Base-by-base conservation (phyloP, 2,113 vertebrate species). In the Perognathus longimembris region DNA sequence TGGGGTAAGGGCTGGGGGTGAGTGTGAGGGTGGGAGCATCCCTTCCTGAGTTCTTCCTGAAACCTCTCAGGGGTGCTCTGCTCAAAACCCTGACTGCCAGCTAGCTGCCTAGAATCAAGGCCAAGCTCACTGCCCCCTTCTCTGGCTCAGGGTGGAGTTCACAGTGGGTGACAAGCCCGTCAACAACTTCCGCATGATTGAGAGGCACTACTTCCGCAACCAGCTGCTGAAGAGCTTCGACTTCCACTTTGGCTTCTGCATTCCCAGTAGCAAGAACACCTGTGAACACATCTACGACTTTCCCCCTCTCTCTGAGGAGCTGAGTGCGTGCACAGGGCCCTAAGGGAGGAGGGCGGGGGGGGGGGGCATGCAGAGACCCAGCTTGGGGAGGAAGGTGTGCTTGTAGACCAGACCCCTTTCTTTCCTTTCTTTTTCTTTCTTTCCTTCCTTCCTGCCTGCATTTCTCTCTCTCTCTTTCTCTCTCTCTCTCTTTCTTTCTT, bases 221-320 rank as follows among this genome's bases (percentile, higher is more conserved):
- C 98, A 98, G 81, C 97, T 99, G 82, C 98, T 99, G 40, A 99
- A 99, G 97, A 99, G 99, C 96, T 99, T 99, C 45, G 99, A 99
- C 95, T 99, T 99, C 79, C 99, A 99, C 94, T 99, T 99, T 71
- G 99, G 99, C 61, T 99, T 99, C 98, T 99, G 99, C 97, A 99
- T 99, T 97, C 99, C 99, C 95, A 99, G 99, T 98, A 99, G 99
- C 98, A 99, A 99, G 98, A 99, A 99, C 93, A 99, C 99, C 1
- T 99, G 99, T 30, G 99, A 99, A 95, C 99, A 99, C 98, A 99
- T 99, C 98, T 99, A 99, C 0, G 99, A 99, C 94, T 99, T 99
- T 94, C 99, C 99, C 0, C 98, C 99, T 0, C 98, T 99, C 97
- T 99, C 99, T 0, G 99, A 99, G 97, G 99, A 99, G 67, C 98